Conservation (phyloP, 1,140 invertebrate genomes). For the Chironomus tepperi region DNA sequence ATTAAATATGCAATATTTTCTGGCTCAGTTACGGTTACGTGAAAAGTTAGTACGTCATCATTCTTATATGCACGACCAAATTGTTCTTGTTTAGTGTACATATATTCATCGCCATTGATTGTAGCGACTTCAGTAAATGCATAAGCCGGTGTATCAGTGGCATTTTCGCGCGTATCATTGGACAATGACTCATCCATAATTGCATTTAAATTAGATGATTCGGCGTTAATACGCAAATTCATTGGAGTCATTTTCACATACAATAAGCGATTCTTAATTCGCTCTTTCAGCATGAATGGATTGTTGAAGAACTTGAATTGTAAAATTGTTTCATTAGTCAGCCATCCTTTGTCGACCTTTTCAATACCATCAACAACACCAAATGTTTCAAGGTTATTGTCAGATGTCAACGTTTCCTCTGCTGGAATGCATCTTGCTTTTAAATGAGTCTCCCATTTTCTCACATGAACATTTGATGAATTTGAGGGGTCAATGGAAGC, state of each 20-base stretch:
- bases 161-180: slow-evolving; percentile 44
- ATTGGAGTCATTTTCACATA: slow-evolving; percentile 69
- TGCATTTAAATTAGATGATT: slow-evolving; percentile 32
- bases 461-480: slow-evolving; percentile 51
- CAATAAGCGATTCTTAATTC: slow-evolving; percentile 59
- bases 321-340: slow-evolving; percentile 74
- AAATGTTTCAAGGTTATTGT: slow-evolving; percentile 47
- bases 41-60: slow-evolving; percentile 72
- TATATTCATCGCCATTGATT: slow-evolving; percentile 48
- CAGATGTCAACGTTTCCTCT: slow-evolving; percentile 36
- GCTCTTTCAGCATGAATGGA: slow-evolving; percentile 72
- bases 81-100: slow-evolving; percentile 63
- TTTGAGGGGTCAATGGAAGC: slow-evolving; percentile 47
- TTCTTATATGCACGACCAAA: slow-evolving; percentile 69
- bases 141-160: slow-evolving; percentile 42
- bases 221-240: slow-evolving; percentile 50
- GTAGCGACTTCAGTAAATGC: slow-evolving; percentile 51
- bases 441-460: slow-evolving; percentile 77
- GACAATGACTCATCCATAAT: slow-evolving; percentile 47
- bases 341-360: slow-evolving; percentile 73
- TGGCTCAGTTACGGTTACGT: slow-evolving; percentile 63
- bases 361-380: slow-evolving; percentile 53
- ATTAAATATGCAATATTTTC: slow-evolving; percentile 64
- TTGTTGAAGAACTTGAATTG: slow-evolving; percentile 81
- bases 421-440: slow-evolving; percentile 48